Percentiles rank a stretch among this genome's conserved stretches.
These are phyloP conservation scores for Nesometra sesokonis DNA, from an alignment of 35 echinoderm and acorn worm species.

Conservation along the genomic window DNA sequence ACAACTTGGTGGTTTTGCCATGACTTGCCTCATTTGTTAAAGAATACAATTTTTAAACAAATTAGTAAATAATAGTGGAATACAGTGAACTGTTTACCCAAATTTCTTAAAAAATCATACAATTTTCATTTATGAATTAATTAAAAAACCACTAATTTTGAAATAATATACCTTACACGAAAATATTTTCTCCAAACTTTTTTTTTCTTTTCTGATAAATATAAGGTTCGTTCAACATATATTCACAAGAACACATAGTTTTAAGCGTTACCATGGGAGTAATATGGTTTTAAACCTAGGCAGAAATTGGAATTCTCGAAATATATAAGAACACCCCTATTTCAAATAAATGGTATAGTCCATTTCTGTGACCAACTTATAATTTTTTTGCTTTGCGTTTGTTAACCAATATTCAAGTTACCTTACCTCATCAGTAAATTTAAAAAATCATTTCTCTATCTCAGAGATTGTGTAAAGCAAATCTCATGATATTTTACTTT, in stretches of 20 bases:
- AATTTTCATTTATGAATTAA: background rate
- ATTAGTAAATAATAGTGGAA: too few relatives aligned
- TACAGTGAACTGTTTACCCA: background rate
- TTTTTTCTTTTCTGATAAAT: background rate
- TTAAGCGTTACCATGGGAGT: background rate
- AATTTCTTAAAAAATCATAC: background rate
- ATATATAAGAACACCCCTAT: background rate
- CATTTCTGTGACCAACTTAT: background rate
- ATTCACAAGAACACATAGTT: background rate
- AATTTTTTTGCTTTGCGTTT: background rate
- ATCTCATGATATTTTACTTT: background rate
- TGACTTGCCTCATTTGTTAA: too few relatives aligned
- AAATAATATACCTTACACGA: background rate
- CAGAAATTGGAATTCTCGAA: background rate
- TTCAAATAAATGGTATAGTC: background rate
- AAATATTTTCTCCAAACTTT: background rate
- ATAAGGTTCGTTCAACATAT: background rate
- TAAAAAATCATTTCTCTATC: background rate
- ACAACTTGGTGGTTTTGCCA: too few relatives aligned
- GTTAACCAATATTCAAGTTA: too few relatives aligned
- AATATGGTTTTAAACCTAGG: background rate
- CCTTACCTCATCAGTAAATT: too few relatives aligned
- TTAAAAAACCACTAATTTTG: background rate
- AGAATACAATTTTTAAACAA: too few relatives aligned
- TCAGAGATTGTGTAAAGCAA: background rate